Evolutionary conservation across 2,113 vertebrate genomes (phyloP).

Genomic region (Cariama cristata): DNA sequence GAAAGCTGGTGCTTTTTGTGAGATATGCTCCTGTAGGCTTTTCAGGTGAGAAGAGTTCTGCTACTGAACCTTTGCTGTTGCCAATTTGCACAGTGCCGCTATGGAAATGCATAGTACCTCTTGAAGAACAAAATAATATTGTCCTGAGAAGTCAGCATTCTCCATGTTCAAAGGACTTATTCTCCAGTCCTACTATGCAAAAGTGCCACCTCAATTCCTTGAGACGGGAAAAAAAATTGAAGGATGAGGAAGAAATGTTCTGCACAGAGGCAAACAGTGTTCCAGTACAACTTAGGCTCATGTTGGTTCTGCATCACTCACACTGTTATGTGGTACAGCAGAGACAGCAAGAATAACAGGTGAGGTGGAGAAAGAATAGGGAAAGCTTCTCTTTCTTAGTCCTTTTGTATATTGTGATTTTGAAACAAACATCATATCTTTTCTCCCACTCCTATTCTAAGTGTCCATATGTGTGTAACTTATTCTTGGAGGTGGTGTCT

Average conservation of each 20-base stretch:
- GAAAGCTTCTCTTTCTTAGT: neutral
- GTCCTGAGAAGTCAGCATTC: neutral
- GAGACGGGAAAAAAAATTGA: neutral
- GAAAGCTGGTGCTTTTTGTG: neutral
- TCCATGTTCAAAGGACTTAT: neutral
- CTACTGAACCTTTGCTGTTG: neutral
- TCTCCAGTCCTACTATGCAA: neutral
- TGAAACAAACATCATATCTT: neutral
- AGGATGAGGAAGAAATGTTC: neutral
- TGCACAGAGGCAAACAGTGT: neutral
- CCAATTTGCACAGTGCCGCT: neutral
- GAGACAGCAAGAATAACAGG: neutral
- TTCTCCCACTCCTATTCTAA: neutral
- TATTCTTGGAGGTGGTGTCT: neutral
- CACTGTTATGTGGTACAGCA: accelerated
- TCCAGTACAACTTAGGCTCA: neutral
- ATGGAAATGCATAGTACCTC: neutral
- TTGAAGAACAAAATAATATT: neutral
- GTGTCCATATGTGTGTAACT: neutral
- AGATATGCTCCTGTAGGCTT: neutral
- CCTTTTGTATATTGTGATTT: neutral
- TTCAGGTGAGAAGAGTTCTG: neutral
- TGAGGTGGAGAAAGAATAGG: neutral
- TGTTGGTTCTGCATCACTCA: neutral
- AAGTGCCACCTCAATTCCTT: neutral